These are phyloP conservation scores for Epizoanthus stellaris DNA, from an alignment of 92 coral and sea anemone genomes.

Conservation along the genomic window DNA sequence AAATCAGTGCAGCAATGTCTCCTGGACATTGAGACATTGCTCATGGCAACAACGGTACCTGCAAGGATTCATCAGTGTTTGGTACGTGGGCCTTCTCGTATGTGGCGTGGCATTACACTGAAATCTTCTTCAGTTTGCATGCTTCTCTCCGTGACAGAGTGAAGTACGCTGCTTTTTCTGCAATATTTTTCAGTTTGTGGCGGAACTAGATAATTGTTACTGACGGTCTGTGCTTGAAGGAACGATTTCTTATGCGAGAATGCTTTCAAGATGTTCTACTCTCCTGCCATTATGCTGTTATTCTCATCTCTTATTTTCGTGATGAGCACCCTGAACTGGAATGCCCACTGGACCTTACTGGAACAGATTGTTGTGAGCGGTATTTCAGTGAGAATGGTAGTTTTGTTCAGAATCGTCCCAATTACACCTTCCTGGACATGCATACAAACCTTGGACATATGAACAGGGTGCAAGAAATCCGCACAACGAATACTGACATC, in stretches of 20 bases:
- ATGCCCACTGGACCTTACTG: constrained; percentile 57
- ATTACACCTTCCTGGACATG: constrained; percentile 36
- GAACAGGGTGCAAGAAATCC: background rate
- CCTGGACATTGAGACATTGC: constrained; percentile 41
- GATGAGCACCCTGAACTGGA: constrained; percentile 61
- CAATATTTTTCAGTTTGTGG: constrained; percentile 58
- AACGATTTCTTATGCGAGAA: constrained; percentile 58
- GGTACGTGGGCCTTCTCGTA: background rate
- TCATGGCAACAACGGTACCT: no score
- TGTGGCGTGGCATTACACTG: constrained; percentile 70
- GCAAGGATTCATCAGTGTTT: no score
- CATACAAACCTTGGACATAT: background rate
- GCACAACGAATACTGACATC: background rate
- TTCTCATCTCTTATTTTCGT: constrained; percentile 56
- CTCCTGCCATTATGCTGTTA: constrained; percentile 54
- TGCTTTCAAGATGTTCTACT: constrained; percentile 61
- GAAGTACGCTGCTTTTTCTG: constrained; percentile 51
- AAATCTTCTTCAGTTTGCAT: background rate
- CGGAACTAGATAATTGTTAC: constrained; percentile 48
- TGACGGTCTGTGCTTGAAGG: constrained; percentile 43
- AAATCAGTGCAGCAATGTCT: constrained; percentile 50
- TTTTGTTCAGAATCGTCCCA: constrained; percentile 57
- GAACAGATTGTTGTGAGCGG: constrained; percentile 55
- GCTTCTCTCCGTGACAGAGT: constrained; percentile 52
- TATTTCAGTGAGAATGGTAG: constrained; percentile 60